A percentile compares a stretch with the other conserved stretches of the same genome.
These are phyloP conservation scores for Prionailurus bengalensis DNA, from an alignment of 2,113 vertebrate genomes.

Conservation along the genomic window DNA sequence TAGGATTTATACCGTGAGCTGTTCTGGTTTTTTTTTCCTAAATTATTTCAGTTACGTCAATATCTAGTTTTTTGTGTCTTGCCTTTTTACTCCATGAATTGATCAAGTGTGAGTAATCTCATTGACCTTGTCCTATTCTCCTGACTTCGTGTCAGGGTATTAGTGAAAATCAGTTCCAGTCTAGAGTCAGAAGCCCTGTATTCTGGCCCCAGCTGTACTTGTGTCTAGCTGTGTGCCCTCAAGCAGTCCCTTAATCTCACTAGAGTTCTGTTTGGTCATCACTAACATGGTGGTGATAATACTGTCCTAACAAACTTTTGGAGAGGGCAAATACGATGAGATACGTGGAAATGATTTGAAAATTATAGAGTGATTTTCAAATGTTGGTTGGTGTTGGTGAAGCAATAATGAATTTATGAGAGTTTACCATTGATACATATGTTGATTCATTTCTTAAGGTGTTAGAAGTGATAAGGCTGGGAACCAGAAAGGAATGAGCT, in stretches of 20 bases:
- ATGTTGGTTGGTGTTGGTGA: not conserved
- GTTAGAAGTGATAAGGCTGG: not conserved
- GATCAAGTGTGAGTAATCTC: not conserved
- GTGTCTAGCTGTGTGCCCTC: not conserved
- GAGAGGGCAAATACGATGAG: not conserved
- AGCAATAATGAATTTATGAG: not conserved
- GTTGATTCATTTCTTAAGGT: not conserved
- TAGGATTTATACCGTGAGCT: constrained; percentile 1
- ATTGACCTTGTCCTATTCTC: not conserved
- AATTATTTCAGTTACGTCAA: not conserved
- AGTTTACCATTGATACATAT: not conserved
- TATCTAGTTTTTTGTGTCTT: not conserved
- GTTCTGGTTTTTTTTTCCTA: not conserved
- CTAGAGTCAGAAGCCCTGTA: not conserved
- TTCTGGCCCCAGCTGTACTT: not conserved
- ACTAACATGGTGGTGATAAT: not conserved
- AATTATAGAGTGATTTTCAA: not conserved
- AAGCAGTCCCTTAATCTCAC: not conserved
- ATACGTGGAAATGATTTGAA: not conserved
- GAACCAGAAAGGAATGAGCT: not conserved
- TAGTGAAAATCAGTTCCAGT: constrained; percentile 32
- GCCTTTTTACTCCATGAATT: not conserved
- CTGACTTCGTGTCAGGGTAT: not conserved
- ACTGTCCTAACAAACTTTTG: not conserved
- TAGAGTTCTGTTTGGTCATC: not conserved